phyloP scores from a whole-genome alignment of 2,113 vertebrate species.

The Chamaetylas fuelleborni region DNA sequence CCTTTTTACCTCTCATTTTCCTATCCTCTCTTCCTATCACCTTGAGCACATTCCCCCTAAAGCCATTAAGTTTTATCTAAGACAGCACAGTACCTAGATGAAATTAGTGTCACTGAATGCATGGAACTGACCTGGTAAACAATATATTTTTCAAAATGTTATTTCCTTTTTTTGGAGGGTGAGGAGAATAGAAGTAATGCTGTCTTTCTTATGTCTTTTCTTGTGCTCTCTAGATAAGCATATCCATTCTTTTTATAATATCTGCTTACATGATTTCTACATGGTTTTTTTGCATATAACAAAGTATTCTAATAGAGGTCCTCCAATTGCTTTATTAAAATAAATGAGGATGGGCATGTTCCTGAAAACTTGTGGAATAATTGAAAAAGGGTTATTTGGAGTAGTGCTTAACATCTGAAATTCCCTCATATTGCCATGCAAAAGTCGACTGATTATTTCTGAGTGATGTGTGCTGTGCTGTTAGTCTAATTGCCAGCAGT shows the following conservation, averaged over 20 bases:
- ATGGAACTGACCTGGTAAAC: not conserved
- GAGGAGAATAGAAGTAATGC: not conserved
- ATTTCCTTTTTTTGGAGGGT: not conserved
- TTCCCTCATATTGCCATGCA: not conserved
- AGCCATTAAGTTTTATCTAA: not conserved
- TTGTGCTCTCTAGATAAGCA: not conserved
- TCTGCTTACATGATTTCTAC: not conserved
- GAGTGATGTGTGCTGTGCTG: constrained; percentile 10
- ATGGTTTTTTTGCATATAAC: not conserved
- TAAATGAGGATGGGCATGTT: not conserved
- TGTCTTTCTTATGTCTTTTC: not conserved
- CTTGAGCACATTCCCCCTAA: not conserved
- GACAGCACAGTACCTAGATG: not conserved
- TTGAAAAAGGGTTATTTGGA: not conserved
- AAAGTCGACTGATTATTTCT: constrained; percentile 43
- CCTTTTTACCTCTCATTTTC: not conserved
- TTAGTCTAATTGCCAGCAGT: constrained; percentile 28
- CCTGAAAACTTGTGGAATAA: not conserved
- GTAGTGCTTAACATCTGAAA: not conserved
- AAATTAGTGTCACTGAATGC: not conserved
- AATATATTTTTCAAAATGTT: not conserved
- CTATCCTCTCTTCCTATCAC: not conserved
- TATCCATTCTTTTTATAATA: not conserved
- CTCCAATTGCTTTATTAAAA: constrained; percentile 22
- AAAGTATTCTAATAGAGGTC: not conserved